Conservation (phyloP, 37 sponge, comb jelly and placozoan genomes). For the Cliona cf. orientalis region DNA sequence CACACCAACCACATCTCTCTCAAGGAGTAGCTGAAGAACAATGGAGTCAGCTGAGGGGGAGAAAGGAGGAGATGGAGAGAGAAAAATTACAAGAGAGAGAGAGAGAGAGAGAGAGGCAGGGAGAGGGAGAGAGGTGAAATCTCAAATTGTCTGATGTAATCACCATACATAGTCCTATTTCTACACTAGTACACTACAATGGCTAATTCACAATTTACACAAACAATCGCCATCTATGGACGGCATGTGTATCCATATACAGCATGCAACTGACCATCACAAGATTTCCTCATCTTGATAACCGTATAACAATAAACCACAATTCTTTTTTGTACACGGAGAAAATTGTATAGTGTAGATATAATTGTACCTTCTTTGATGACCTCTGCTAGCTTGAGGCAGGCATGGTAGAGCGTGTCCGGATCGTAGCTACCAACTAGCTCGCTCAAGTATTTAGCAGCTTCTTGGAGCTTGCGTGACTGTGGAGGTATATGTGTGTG, state of each 20-base stretch:
- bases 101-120: neutral
- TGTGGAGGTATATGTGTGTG: no score
- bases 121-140: neutral
- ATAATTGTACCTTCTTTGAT: constrained; percentile 19
- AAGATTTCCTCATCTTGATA: no score
- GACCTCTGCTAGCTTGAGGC: constrained; percentile 7
- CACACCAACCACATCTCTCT: constrained; percentile 29
- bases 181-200: neutral
- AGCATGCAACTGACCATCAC: no score
- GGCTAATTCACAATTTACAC: neutral
- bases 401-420: constrained; percentile 3
- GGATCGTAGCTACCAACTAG: constrained; percentile 34
- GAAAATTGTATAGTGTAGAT: no score
- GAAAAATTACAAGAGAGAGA: constrained; percentile 19
- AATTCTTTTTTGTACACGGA: no score
- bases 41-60: constrained; percentile 20
- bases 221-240: no score
- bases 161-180: neutral
- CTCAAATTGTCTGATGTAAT: neutral
- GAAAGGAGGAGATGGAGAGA: constrained; percentile 8
- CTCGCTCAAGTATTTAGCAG: constrained; percentile 12
- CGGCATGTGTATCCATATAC: no score
- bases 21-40: constrained; percentile 24
- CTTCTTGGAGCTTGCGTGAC: constrained; percentile 13
- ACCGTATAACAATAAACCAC: no score